phyloP scores from a whole-genome alignment of 2,888 invertebrate species.

The Philopedon plagiatum region DNA sequence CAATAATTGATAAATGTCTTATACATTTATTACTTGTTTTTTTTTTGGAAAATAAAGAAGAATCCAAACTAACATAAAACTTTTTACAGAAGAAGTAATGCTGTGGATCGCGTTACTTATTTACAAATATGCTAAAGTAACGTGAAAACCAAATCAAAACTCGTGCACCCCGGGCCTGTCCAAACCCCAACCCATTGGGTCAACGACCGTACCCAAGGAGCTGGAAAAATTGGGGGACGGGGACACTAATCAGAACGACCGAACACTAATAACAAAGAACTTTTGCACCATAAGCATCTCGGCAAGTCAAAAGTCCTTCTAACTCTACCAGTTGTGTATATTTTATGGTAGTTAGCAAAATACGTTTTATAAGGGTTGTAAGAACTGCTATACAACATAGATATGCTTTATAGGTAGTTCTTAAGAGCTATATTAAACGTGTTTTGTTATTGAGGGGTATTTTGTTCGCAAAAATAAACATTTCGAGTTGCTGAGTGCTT shows the following conservation, averaged over 20 bases:
- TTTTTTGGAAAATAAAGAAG: neutral
- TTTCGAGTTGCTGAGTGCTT: conserved; percentile 17
- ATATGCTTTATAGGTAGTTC: too few species aligned
- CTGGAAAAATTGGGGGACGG: conserved; percentile 45
- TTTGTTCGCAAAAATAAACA: neutral
- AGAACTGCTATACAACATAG: too few species aligned
- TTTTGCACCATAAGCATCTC: neutral
- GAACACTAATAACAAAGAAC: conserved; percentile 42
- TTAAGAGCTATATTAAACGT: too few species aligned
- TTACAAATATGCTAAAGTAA: conserved; percentile 1
- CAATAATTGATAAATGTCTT: neutral
- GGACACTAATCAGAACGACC: conserved; percentile 46
- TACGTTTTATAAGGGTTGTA: too few species aligned
- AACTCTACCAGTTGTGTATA: neutral
- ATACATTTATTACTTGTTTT: neutral
- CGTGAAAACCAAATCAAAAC: conserved; percentile 53
- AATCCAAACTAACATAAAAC: neutral
- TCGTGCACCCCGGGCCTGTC: conserved; percentile 50
- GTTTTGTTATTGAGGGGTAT: neutral
- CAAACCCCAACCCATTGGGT: conserved; percentile 40
- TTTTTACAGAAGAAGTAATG: neutral
- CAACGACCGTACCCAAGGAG: conserved; percentile 24
- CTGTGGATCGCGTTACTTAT: neutral
- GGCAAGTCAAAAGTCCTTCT: conserved; percentile 7
- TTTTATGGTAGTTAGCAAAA: too few species aligned